Evolutionary conservation across 1,140 invertebrate species (phyloP), one percentile per base, ranked within the genome.

Genomic region (Ooceraea biroi): DNA sequence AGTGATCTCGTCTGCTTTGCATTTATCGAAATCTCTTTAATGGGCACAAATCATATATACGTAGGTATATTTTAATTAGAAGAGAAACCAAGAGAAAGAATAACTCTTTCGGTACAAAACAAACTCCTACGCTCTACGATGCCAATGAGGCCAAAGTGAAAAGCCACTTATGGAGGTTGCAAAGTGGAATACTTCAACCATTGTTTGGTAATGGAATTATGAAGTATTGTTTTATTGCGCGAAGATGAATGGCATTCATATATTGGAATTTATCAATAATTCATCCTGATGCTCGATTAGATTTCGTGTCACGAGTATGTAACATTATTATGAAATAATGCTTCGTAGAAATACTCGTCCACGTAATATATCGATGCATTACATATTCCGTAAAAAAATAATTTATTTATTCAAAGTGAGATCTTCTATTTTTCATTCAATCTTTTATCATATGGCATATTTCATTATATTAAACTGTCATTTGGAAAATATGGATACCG

Each of bases 121-220:
- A 0, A 55, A 77, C 63, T 80, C 55, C 73, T 61, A 72, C 85
- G 68, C 30, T 25, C 63, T 63, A 66, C 60, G 71, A 63, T 27
- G 63, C 63, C 50, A 88, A 88, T 69, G 63, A 80, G 85, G 82
- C 52, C 87, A 76, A 76, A 85, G 69, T 85, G 63, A 88, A 88
- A 85, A 74, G 50, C 58, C 41, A n/a, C 36, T 87, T 65, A 84
- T 78, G 66, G 52, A 84, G n/a, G 22, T 30, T 72, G 55, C 55
- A 50, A 52, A 63, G 63, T 55, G 27, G 46, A 7, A 44, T 60
- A 36, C 68, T 52, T 83, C 72, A 55, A 86, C 25, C 55, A 60
- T 65, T 87, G 71, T 82, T 74, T 44, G 46, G 7, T 52, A 85
- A 65, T 63, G 27, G 57, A 58, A 5, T 8, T 57, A 46, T 52